Conservation (phyloP, 2,888 invertebrate species). For the Diaprepes abbreviatus region DNA sequence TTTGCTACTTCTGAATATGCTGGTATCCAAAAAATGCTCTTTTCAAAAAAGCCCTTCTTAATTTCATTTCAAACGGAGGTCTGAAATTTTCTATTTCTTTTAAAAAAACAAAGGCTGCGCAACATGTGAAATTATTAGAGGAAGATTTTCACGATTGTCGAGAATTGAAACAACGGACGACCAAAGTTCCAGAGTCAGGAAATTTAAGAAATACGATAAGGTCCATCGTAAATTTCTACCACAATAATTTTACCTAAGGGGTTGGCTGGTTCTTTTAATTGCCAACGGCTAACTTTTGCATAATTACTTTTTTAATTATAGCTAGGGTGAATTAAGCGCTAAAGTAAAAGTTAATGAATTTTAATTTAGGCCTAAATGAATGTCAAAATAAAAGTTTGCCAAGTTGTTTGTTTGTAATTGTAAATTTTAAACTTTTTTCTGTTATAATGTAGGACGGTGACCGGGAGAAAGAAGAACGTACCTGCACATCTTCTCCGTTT, state of each 20-base stretch:
- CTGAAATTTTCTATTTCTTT: too few species aligned
- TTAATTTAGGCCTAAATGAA: constrained; percentile 37
- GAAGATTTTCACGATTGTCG: too few species aligned
- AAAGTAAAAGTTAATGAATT: constrained; percentile 41
- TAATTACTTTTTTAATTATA: constrained; percentile 32
- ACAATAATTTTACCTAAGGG: constrained; percentile 31
- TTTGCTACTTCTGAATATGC: too few species aligned
- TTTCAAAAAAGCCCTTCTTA: too few species aligned
- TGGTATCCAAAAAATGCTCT: too few species aligned
- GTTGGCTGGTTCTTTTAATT: constrained; percentile 27
- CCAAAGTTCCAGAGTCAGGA: background rate
- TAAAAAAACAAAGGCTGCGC: too few species aligned
- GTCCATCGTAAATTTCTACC: constrained; percentile 23
- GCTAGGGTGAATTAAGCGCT: constrained; percentile 10
- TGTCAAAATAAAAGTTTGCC: constrained; percentile 5
- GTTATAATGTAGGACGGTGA: too few species aligned
- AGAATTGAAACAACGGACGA: too few species aligned
- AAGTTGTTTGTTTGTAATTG: constrained; percentile 5
- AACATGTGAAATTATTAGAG: too few species aligned
- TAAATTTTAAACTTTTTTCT: background rate
- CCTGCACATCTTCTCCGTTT: too few species aligned
- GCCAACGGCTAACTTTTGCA: constrained; percentile 15
- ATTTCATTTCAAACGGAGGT: too few species aligned
- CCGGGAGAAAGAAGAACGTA: too few species aligned
- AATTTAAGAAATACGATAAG: constrained; percentile 17